Conservation (phyloP, 1,140 invertebrate genomes). For the Drosophila carrolli region DNA sequence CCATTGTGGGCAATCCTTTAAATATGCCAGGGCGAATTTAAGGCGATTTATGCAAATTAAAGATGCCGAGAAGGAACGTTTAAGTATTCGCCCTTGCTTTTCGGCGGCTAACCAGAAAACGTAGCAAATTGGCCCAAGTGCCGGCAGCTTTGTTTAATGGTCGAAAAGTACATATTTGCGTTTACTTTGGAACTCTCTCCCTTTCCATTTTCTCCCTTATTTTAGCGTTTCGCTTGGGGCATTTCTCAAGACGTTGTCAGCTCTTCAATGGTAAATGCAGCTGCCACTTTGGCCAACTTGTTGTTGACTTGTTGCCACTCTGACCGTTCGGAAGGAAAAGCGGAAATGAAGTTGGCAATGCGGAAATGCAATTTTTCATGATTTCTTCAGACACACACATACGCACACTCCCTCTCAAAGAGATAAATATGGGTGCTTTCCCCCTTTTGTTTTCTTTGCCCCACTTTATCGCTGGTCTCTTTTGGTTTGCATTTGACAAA, state of each 20-base stretch:
- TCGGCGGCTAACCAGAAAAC: slow-evolving; percentile 24
- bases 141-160: slow-evolving; percentile 63
- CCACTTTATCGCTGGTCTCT: slow-evolving; percentile 2
- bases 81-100: slow-evolving; percentile 31
- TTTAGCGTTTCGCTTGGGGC: slow-evolving; percentile 25
- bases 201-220: neutral
- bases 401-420: neutral
- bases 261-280: slow-evolving; percentile 60
- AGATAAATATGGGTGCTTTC: neutral
- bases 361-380: slow-evolving; percentile 77
- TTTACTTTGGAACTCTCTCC: slow-evolving; percentile 44
- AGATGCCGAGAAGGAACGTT: slow-evolving; percentile 1
- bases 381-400: slow-evolving; percentile 27
- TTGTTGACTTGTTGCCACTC: slow-evolving; percentile 69
- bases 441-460: slow-evolving; percentile 8
- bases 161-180: slow-evolving; percentile 66
- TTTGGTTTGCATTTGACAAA: slow-evolving; percentile 48
- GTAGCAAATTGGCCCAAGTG: slow-evolving; percentile 58
- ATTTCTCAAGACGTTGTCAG: slow-evolving; percentile 67
- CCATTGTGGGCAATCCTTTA: slow-evolving; percentile 31
- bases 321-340: slow-evolving; percentile 36
- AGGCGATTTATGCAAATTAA: slow-evolving; percentile 48
- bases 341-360: slow-evolving; percentile 72
- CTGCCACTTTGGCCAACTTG: slow-evolving; percentile 71
- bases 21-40: slow-evolving; percentile 34